A percentile compares a stretch with the other conserved stretches of the same genome.
These are phyloP conservation scores for Craterocephalus amniculus DNA, from an alignment of 2,797 vertebrate genomes.

Conservation along the genomic window DNA sequence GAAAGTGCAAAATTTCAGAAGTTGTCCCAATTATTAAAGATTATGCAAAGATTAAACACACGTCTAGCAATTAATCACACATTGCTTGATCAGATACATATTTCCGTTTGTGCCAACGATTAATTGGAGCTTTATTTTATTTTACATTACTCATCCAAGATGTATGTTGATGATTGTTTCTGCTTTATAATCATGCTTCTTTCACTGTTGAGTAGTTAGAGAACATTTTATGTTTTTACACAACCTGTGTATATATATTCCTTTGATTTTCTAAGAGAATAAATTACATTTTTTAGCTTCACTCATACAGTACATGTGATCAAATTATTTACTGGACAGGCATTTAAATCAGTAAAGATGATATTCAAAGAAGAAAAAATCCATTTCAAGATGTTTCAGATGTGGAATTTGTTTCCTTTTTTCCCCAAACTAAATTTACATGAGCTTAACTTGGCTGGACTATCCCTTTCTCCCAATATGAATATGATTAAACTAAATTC, in stretches of 20 bases:
- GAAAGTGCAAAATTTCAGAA: not conserved
- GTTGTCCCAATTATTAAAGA: not conserved
- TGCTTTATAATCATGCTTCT: not conserved
- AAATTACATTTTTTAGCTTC: conserved; percentile 3
- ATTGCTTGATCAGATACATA: not conserved
- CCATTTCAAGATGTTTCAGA: not conserved
- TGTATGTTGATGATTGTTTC: not conserved
- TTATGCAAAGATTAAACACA: not conserved
- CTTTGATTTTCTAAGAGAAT: conserved; percentile 7
- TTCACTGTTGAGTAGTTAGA: not conserved
- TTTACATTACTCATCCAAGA: not conserved
- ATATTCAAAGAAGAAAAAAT: not conserved
- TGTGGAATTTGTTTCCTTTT: not conserved
- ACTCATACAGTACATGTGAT: not conserved
- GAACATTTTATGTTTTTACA: not conserved
- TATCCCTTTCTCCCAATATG: not conserved
- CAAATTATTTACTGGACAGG: not conserved
- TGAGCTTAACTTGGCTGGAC: not conserved
- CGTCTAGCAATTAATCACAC: not conserved
- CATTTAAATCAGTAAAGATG: not conserved
- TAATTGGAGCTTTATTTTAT: not conserved
- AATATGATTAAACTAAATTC: conserved; percentile 2
- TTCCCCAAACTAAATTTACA: not conserved
- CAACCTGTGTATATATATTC: not conserved
- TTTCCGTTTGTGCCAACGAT: not conserved